Percentiles rank a stretch among this genome's conserved stretches.
These are phyloP conservation scores for Achlya flavicornis DNA, from an alignment of 2,888 invertebrate genomes.

Conservation along the genomic window DNA sequence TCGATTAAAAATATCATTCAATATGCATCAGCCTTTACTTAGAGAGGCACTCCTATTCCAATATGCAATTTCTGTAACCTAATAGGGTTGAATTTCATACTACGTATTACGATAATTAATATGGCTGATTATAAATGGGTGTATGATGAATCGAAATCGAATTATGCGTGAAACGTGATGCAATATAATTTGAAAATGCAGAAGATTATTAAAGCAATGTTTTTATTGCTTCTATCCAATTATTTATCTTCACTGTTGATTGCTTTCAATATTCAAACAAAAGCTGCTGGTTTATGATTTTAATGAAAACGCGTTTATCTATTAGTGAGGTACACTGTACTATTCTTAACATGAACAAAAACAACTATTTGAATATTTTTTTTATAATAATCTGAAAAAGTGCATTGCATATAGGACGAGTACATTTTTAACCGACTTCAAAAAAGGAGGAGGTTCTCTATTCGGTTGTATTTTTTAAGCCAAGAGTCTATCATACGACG, in stretches of 20 bases:
- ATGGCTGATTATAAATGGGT: constrained; percentile 33
- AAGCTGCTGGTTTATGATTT: neutral
- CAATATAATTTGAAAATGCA: constrained; percentile 20
- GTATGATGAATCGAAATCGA: constrained; percentile 45
- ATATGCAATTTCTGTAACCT: neutral
- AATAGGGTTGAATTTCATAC: neutral
- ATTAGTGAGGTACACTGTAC: no score
- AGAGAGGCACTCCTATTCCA: neutral
- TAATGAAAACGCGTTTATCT: no score
- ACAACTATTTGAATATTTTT: no score
- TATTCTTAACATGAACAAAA: no score
- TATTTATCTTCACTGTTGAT: neutral
- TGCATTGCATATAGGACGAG: no score
- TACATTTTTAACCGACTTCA: no score
- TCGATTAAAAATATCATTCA: neutral
- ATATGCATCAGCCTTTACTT: neutral
- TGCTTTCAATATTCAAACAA: constrained; percentile 1
- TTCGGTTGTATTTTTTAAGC: no score
- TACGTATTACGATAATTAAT: neutral
- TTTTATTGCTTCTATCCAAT: constrained; percentile 1
- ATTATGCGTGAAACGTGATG: constrained; percentile 39
- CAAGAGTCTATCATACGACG: no score
- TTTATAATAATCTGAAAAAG: no score
- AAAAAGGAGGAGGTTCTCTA: no score
- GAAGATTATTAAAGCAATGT: constrained; percentile 16